phyloP scores from a whole-genome alignment of 2,113 vertebrate genomes.

The Otis tarda region DNA sequence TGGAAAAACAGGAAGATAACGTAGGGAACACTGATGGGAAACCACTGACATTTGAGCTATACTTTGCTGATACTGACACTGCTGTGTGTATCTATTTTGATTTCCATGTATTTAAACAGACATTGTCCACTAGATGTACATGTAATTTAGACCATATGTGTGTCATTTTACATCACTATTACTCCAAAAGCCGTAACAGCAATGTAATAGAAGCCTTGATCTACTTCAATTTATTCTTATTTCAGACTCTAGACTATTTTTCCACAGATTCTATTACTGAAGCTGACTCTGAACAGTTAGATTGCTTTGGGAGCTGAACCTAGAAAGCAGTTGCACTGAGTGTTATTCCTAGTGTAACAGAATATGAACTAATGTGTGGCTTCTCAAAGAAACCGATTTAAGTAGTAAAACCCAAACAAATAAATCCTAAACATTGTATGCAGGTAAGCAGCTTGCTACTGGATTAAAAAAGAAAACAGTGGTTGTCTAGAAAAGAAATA shows the following conservation, averaged over 20 bases:
- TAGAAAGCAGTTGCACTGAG: neutral
- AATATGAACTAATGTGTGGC: neutral
- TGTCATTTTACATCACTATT: conserved; percentile 23
- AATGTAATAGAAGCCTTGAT: neutral
- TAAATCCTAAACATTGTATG: neutral
- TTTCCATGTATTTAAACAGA: neutral
- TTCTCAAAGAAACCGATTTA: conserved; percentile 15
- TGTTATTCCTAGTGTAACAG: neutral
- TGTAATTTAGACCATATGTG: neutral
- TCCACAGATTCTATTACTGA: neutral
- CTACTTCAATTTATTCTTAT: conserved; percentile 3
- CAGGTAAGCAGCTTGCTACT: neutral
- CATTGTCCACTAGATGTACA: neutral
- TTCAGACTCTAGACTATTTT: neutral
- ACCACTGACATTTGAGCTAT: neutral
- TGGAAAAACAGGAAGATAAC: neutral
- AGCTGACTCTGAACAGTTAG: neutral
- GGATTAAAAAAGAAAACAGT: neutral
- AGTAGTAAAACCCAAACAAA: neutral
- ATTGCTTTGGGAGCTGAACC: neutral
- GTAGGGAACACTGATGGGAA: neutral
- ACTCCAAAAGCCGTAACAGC: neutral
- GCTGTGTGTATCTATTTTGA: neutral
- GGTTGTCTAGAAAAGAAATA: neutral
- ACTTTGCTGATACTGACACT: neutral